Percentiles rank a stretch among this genome's conserved stretches.
These are phyloP conservation scores for Babyrousa celebensis DNA, from an alignment of 2,797 vertebrate genomes.

Conservation along the genomic window DNA sequence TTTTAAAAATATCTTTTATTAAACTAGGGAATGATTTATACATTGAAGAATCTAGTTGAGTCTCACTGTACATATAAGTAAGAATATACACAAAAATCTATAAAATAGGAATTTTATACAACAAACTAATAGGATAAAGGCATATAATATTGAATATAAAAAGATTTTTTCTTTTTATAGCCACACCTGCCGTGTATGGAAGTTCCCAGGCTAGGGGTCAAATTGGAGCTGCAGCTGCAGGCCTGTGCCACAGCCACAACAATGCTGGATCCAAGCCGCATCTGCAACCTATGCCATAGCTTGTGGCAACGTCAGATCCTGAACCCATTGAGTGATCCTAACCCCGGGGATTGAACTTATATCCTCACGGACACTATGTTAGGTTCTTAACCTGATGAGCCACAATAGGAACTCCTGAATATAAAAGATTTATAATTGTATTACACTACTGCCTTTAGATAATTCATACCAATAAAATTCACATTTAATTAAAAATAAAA, in stretches of 20 bases:
- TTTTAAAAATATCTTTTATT: constrained; percentile 8
- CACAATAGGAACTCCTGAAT: too few species aligned
- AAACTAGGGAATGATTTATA: constrained; percentile 9
- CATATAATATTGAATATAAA: neutral
- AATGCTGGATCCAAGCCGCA: too few species aligned
- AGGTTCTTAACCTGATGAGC: too few species aligned
- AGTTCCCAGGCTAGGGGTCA: too few species aligned
- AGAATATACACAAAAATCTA: constrained; percentile 32
- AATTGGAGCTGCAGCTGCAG: too few species aligned
- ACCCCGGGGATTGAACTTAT: too few species aligned
- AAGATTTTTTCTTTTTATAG: neutral
- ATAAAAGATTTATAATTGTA: neutral
- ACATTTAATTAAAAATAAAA: constrained; percentile 54
- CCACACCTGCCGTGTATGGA: too few species aligned
- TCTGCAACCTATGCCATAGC: too few species aligned
- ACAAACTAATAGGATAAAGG: neutral
- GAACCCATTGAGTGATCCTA: too few species aligned
- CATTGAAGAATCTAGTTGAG: constrained; percentile 19
- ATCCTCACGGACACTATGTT: too few species aligned
- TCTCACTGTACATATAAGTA: constrained; percentile 12
- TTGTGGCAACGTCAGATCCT: too few species aligned
- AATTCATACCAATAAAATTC: constrained; percentile 14
- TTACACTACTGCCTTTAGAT: constrained; percentile 49
- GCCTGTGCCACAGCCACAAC: too few species aligned
- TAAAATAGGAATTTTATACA: neutral